Conservation (phyloP, 2,888 invertebrate species). For the Aphodius granarius region DNA sequence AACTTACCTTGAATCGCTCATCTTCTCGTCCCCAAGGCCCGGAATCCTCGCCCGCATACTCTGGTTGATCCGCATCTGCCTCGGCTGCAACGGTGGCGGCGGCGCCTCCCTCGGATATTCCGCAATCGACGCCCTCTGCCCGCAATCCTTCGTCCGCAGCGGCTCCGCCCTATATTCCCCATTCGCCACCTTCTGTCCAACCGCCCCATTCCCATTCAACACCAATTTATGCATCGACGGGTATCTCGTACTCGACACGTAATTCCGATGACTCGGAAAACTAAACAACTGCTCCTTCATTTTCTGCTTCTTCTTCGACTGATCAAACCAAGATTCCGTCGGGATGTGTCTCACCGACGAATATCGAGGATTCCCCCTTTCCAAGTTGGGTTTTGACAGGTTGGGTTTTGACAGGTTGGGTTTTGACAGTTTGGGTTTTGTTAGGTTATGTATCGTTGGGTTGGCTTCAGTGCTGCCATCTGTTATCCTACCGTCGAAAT, state of each 20-base stretch:
- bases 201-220: constrained; percentile 54
- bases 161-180: constrained; percentile 51
- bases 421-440: constrained; percentile 18
- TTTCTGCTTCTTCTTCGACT: constrained; percentile 9
- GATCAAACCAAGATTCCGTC: constrained; percentile 12
- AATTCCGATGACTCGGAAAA: constrained; percentile 45
- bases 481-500: constrained; percentile 42
- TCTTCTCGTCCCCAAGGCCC: constrained; percentile 41
- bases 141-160: constrained; percentile 36
- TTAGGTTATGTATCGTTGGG: constrained; percentile 47
- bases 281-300: constrained; percentile 33
- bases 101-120: constrained; percentile 41
- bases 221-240: constrained; percentile 55
- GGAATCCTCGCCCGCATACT: constrained; percentile 50
- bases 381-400: constrained; percentile 34
- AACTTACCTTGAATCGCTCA: constrained; percentile 38
- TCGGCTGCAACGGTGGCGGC: constrained; percentile 52
- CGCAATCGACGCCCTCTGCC: constrained; percentile 48
- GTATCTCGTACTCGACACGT: constrained; percentile 55
- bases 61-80: constrained; percentile 51
- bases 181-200: constrained; percentile 49
- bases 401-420: constrained; percentile 46
- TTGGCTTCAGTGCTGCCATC: constrained; percentile 40
- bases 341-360: constrained; percentile 31
- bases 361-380: constrained; percentile 35